phyloP scores from a whole-genome alignment of 1,140 invertebrate species.

The Trichonephila inaurata region DNA sequence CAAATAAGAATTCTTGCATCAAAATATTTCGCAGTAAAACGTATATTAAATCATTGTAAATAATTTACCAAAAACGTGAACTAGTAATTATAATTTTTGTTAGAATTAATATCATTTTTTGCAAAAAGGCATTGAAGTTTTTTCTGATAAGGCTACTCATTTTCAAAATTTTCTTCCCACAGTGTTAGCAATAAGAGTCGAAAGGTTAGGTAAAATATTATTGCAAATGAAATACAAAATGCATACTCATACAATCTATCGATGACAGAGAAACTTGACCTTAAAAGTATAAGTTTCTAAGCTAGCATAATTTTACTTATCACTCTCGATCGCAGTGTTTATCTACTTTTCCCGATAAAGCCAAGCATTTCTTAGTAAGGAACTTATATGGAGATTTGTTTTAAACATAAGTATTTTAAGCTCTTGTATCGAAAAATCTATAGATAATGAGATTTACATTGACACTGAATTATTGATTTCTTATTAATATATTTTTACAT shows the following conservation, averaged over 20 bases:
- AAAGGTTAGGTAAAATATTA: slow-evolving; percentile 48
- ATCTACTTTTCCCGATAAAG: slow-evolving; percentile 29
- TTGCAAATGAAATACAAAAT: slow-evolving; percentile 14
- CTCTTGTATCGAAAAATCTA: not conserved
- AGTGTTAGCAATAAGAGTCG: slow-evolving; percentile 15
- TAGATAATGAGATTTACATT: not conserved
- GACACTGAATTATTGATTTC: not conserved
- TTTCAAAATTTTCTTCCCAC: not conserved
- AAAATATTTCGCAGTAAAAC: too few relatives aligned
- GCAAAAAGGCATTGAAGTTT: not conserved
- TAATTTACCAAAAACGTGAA: too few relatives aligned
- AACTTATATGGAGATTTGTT: slow-evolving; percentile 24
- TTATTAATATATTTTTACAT: not conserved
- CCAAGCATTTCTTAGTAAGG: slow-evolving; percentile 9
- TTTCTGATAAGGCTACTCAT: not conserved
- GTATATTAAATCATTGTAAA: too few relatives aligned
- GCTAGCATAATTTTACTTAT: slow-evolving; percentile 61
- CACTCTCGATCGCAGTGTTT: slow-evolving; percentile 6
- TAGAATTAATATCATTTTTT: too few relatives aligned
- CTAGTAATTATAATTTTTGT: too few relatives aligned
- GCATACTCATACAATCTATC: not conserved
- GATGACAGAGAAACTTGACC: slow-evolving; percentile 69
- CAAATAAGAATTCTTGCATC: too few relatives aligned
- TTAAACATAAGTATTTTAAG: not conserved
- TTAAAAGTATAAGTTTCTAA: slow-evolving; percentile 26